Percentiles rank a stretch among this genome's conserved stretches.
phyloP scores from a whole-genome alignment of 2,888 invertebrate genomes.

The Drosophila borborema region DNA sequence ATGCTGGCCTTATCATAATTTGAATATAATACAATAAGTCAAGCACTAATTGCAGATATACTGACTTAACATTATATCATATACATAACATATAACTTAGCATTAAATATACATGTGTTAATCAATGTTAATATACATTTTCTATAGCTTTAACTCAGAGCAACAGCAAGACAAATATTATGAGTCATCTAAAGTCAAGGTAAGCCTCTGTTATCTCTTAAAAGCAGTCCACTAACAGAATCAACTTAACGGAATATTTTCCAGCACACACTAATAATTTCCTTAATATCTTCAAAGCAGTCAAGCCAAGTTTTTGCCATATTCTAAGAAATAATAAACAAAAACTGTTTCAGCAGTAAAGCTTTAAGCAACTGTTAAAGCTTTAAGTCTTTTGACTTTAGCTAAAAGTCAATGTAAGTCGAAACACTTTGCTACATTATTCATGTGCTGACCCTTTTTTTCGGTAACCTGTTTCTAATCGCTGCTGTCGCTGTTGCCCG shows the following conservation, averaged over 20 bases:
- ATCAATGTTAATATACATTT: too few relatives aligned
- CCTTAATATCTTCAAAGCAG: background rate
- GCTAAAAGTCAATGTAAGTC: background rate
- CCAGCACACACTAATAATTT: background rate
- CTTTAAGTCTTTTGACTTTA: background rate
- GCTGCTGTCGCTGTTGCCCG: slow-evolving; percentile 52
- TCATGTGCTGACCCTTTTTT: slow-evolving; percentile 17
- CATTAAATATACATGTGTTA: too few relatives aligned
- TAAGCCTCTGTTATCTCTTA: background rate
- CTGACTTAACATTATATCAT: too few relatives aligned
- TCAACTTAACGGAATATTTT: background rate
- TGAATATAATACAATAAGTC: too few relatives aligned
- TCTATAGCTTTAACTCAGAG: too few relatives aligned
- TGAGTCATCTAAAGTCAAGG: too few relatives aligned
- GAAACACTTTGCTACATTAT: slow-evolving; percentile 29
- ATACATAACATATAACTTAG: too few relatives aligned
- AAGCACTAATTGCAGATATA: background rate
- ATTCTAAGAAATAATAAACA: background rate
- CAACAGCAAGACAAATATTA: background rate
- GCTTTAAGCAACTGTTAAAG: background rate
- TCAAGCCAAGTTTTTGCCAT: background rate
- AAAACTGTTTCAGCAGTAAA: background rate
- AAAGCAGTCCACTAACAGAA: too few relatives aligned
- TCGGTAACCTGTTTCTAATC: slow-evolving; percentile 64
- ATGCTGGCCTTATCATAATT: background rate